Evolutionary conservation across 2,113 vertebrate genomes (phyloP), one percentile per base, ranked within the genome.

Genomic region (Dendrocopos noguchii): DNA sequence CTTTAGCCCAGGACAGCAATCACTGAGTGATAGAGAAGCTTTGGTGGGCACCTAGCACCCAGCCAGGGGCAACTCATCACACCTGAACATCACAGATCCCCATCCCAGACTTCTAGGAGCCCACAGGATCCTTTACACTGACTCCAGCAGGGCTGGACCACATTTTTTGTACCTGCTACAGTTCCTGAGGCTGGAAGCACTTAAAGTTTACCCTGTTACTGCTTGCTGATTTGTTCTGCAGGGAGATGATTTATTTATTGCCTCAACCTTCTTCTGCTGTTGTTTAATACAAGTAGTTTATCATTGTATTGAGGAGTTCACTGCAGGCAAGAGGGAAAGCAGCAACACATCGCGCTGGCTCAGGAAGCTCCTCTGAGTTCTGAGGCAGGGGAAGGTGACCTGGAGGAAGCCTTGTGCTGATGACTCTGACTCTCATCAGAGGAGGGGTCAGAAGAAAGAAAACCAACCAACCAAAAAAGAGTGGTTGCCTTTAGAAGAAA

Each of bases 261-360:
- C 20, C 68, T 92, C 78, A 80, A 66, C 90, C 71, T 31, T 95
- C 91, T 93, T 97, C 88, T 94, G 72, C 84, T 80, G 74, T 84
- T 95, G 61, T 83, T 91, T 86, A 93, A 89, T 93, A 84, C 91
- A 89, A 87, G 89, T 92, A 96, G 84, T 95, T 97, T 95, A 96
- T 97, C 95, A 95, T 96, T 87, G 96, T 94, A 87, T 53, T 85
- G 67, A 82, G 78, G 33, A 94, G 46, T 27, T 74, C 50, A 83
- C 90, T n/a, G 39, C 72, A 96, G 95, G 95, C 87, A 96, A 87
- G 84, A 80, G 27, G 92, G 89, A 93, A 96, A 76, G 82, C 90
- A 95, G 92, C 61, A 84, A 88, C 77, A 70, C 77, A 75, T 89
- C 33, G 36, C 33, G 12, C 63, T 78, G 90, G 70, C 52, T 50